Percentiles rank a stretch among this genome's conserved stretches.
Evolutionary conservation across 2,888 invertebrate species (phyloP).

Genomic region (Serrognathus titanus): DNA sequence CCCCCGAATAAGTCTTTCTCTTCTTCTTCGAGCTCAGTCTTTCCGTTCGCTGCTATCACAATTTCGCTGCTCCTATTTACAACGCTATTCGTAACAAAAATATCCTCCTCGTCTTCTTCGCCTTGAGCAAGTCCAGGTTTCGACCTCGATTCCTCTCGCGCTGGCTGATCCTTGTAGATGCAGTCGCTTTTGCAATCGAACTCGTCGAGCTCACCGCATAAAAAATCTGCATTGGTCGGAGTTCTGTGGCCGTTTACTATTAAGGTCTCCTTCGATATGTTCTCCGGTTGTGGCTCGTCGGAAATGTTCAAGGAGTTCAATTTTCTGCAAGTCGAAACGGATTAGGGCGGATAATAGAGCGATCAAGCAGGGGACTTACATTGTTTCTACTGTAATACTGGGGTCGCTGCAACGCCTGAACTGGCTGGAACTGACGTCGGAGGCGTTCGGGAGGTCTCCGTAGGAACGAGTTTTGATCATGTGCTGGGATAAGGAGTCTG

Average conservation of each 20-base stretch:
- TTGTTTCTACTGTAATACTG: constrained; percentile 69
- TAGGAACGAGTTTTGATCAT: constrained; percentile 84
- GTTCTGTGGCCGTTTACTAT: constrained; percentile 8
- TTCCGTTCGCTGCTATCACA: not conserved
- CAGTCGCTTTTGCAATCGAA: constrained; percentile 42
- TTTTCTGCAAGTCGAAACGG: constrained; percentile 13
- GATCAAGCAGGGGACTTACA: constrained; percentile 59
- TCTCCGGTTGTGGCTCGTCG: constrained; percentile 16
- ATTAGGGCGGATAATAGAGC: too few species aligned
- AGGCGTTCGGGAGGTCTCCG: constrained; percentile 73
- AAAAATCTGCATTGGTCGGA: constrained; percentile 27
- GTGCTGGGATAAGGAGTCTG: constrained; percentile 48
- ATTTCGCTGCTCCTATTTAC: not conserved
- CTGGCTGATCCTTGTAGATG: constrained; percentile 34
- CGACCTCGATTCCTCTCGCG: constrained; percentile 41
- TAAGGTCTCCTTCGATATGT: constrained; percentile 16
- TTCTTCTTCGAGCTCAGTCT: constrained; percentile 3
- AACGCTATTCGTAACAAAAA: not conserved
- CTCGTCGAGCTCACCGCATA: constrained; percentile 31
- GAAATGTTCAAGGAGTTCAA: constrained; percentile 15
- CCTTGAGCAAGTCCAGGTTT: constrained; percentile 32
- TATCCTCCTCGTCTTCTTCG: constrained; percentile 15
- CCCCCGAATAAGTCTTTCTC: not conserved
- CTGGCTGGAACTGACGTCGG: constrained; percentile 51
- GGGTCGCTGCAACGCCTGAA: constrained; percentile 83